These are phyloP conservation scores for Tribolium freemani DNA, from an alignment of 2,888 invertebrate genomes.

Conservation along the genomic window DNA sequence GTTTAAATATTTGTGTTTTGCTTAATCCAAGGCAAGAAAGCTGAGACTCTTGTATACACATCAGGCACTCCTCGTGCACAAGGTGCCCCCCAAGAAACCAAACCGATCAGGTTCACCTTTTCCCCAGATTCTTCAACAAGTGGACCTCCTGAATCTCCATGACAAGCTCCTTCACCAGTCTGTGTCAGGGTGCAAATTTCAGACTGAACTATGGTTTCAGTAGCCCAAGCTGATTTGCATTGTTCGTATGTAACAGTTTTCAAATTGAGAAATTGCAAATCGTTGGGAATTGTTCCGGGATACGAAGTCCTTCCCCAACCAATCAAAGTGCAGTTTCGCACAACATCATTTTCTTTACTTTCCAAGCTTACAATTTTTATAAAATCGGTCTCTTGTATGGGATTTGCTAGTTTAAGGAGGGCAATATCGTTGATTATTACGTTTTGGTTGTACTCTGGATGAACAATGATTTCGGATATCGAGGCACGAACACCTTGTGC, in stretches of 20 bases:
- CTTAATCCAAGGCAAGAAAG: conserved; percentile 8
- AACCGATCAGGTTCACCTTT: conserved; percentile 62
- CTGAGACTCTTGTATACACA: conserved; percentile 69
- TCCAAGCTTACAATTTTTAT: conserved; percentile 65
- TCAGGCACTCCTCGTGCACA: conserved; percentile 72
- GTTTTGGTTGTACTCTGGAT: conserved; percentile 65
- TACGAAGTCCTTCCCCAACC: conserved; percentile 66
- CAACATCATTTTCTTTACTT: conserved; percentile 63
- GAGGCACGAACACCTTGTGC: conserved; percentile 67
- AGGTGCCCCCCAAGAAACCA: conserved; percentile 72
- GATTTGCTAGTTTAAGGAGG: conserved; percentile 63
- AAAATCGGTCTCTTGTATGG: conserved; percentile 61
- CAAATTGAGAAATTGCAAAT: conserved; percentile 72
- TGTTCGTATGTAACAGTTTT: conserved; percentile 61
- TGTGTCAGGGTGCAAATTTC: conserved; percentile 74
- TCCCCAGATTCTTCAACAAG: conserved; percentile 61
- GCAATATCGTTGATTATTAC: conserved; percentile 68
- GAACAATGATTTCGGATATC: conserved; percentile 66
- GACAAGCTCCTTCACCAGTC: conserved; percentile 72
- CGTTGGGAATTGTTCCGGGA: conserved; percentile 70
- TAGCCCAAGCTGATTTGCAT: not conserved
- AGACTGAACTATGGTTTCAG: not conserved
- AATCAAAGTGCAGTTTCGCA: conserved; percentile 61
- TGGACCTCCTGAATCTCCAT: conserved; percentile 73
- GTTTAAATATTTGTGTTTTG: not conserved